These are phyloP conservation scores for Sus cebifrons DNA, from an alignment of 2,797 vertebrate species.

Conservation along the genomic window DNA sequence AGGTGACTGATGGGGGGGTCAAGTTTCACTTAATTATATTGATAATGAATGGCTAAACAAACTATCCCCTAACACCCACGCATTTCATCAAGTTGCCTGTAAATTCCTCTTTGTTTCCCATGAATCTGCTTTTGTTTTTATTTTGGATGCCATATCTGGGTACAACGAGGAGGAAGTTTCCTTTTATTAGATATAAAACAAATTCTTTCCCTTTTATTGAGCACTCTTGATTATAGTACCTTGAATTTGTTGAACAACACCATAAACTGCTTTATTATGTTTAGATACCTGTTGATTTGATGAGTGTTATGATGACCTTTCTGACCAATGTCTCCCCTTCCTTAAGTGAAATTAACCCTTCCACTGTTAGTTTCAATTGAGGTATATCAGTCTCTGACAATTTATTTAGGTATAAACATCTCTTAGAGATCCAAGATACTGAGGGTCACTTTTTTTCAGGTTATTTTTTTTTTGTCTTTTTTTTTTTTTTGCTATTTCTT, in stretches of 20 bases:
- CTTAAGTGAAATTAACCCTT: no score
- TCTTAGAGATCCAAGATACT: neutral
- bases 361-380: neutral
- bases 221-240: neutral
- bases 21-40: neutral
- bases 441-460: neutral
- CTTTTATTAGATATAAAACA: neutral
- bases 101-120: neutral
- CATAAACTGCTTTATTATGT: neutral
- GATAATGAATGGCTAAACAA: neutral
- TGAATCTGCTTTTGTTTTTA: slow-evolving; percentile 9
- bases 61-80: neutral
- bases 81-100: neutral
- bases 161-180: neutral
- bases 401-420: slow-evolving; percentile 8
- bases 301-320: neutral
- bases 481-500: no score
- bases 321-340: neutral
- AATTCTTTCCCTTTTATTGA: neutral
- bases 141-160: neutral
- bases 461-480: neutral
- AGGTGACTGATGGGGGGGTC: neutral
- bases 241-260: neutral
- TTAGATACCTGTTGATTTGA: neutral
- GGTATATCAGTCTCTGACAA: neutral